Percentiles rank a stretch among this genome's conserved stretches.
Conservation (phyloP, 2,888 invertebrate species). For the Papilio elwesi region DNA sequence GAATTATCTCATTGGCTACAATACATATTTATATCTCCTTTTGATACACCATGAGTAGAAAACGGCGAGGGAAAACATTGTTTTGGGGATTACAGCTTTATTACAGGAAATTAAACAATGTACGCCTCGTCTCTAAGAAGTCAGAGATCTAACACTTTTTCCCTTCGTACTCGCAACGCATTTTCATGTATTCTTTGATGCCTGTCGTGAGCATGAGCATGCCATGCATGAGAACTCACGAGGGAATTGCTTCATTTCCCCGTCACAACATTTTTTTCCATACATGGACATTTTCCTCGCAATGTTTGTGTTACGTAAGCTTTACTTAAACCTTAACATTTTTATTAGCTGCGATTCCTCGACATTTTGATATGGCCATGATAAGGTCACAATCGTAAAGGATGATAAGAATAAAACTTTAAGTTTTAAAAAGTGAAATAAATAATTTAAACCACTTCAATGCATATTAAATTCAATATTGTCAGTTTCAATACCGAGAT, state of each 20-base stretch:
- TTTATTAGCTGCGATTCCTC: not conserved
- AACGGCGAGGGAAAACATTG: no score
- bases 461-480: constrained; percentile 6
- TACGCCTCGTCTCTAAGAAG: constrained; percentile 4
- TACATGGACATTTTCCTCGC: not conserved
- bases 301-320: not conserved
- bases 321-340: not conserved
- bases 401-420: no score
- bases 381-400: no score
- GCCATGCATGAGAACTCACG: not conserved
- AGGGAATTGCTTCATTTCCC: not conserved
- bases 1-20: constrained; percentile 38
- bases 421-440: not conserved
- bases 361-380: no score
- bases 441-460: constrained; percentile 8
- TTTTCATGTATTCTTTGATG: not conserved
- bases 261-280: not conserved
- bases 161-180: not conserved
- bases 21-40: no score
- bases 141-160: not conserved
- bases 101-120: constrained; percentile 9
- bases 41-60: no score
- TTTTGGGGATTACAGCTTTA: not conserved
- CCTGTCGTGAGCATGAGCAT: no score
- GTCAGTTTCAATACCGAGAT: constrained; percentile 4